Evolutionary conservation across 2,888 invertebrate species (phyloP).

Genomic region (Chrysina gloriosa): DNA sequence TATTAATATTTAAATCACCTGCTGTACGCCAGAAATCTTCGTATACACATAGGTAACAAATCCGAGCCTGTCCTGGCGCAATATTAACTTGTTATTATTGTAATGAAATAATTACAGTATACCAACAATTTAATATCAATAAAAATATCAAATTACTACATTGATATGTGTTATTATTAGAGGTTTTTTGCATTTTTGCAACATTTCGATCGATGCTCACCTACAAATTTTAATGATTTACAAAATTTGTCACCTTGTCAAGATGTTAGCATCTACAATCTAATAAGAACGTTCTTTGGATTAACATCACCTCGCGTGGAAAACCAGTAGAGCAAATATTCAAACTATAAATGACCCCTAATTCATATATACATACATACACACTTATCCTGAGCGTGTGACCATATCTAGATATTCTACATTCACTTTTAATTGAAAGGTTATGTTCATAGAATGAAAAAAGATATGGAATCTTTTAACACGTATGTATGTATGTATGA

Average conservation of each 20-base stretch:
- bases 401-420: conserved; percentile 14
- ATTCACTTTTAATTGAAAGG: conserved; percentile 23
- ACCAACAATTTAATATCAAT: background rate
- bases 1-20: conserved; percentile 38
- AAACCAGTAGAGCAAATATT: too few relatives aligned
- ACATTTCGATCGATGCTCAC: too few relatives aligned
- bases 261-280: too few relatives aligned
- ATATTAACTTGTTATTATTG: conserved; percentile 23
- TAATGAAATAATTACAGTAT: conserved; percentile 21
- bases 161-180: background rate
- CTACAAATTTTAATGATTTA: too few relatives aligned
- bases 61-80: background rate
- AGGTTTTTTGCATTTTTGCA: too few relatives aligned
- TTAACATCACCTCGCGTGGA: too few relatives aligned
- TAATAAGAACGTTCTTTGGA: too few relatives aligned
- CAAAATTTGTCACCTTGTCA: too few relatives aligned
- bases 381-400: background rate
- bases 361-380: background rate
- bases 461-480: background rate
- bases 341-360: conserved; percentile 10
- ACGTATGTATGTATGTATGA: conserved; percentile 15
- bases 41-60: background rate
- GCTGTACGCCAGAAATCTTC: conserved; percentile 18
- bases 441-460: conserved; percentile 4
- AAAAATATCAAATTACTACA: background rate